Evolutionary conservation across 30 jellyfish, hydroid and myxozoan species (phyloP).

Genomic region (Mastigias papua): DNA sequence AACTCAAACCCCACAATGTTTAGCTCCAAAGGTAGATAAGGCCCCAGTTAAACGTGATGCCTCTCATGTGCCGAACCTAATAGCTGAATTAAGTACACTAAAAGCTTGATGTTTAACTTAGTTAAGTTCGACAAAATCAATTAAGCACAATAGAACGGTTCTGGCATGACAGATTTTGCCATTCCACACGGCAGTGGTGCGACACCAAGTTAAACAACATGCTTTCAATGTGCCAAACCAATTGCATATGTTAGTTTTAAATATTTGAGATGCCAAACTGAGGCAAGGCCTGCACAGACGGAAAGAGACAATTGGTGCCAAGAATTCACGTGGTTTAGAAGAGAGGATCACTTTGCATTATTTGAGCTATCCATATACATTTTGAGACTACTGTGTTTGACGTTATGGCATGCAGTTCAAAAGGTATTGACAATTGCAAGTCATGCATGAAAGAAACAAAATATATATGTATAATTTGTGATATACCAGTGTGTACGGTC

Average conservation of each 20-base stretch:
- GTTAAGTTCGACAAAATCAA: too few species aligned
- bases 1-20: too few species aligned
- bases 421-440: conserved; percentile 48
- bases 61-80: too few species aligned
- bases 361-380: not conserved
- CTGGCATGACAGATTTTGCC: too few species aligned
- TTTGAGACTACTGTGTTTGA: not conserved
- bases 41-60: too few species aligned
- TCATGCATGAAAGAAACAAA: conserved; percentile 51
- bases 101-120: too few species aligned
- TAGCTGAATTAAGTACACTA: too few species aligned
- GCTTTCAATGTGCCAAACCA: conserved; percentile 39
- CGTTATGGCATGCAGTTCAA: conserved; percentile 51
- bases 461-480: conserved; percentile 55
- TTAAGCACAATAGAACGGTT: too few species aligned
- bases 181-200: conserved; percentile 18
- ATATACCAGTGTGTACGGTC: conserved; percentile 60
- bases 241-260: conserved; percentile 16
- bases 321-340: not conserved
- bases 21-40: too few species aligned
- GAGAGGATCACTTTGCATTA: not conserved
- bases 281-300: conserved; percentile 66
- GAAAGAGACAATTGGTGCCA: conserved; percentile 59
- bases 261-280: conserved; percentile 23
- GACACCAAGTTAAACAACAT: conserved; percentile 33